Evolutionary conservation across 2,113 vertebrate genomes (phyloP).

Genomic region (Periophthalmus modestus): DNA sequence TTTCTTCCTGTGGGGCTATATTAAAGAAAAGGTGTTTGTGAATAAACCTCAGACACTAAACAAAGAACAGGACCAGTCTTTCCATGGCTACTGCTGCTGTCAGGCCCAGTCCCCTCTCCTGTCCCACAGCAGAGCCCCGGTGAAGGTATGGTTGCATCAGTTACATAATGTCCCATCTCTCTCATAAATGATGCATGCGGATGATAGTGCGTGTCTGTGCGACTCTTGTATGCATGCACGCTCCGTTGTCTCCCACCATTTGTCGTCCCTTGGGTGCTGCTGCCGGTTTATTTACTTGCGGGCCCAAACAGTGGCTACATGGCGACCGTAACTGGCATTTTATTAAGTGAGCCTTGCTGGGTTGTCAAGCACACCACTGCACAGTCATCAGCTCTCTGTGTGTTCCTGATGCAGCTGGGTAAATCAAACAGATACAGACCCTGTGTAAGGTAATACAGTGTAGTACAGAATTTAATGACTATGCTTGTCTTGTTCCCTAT

Average conservation of each 20-base stretch:
- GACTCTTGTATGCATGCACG: constrained; percentile 28
- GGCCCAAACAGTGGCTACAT: constrained; percentile 27
- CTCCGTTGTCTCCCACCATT: constrained; percentile 41
- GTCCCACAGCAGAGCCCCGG: not conserved
- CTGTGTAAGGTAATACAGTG: no score
- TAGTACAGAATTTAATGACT: not conserved
- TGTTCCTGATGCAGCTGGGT: constrained; percentile 26
- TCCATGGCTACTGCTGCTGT: constrained; percentile 13
- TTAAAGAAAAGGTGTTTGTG: no score
- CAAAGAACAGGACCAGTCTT: not conserved
- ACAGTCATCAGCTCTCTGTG: constrained; percentile 26
- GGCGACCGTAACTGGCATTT: constrained; percentile 37
- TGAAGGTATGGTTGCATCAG: not conserved
- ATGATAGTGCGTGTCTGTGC: constrained; percentile 2
- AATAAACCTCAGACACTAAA: no score
- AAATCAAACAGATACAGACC: constrained; percentile 11
- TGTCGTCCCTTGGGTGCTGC: constrained; percentile 30
- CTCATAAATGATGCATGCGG: not conserved
- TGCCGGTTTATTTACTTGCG: constrained; percentile 35
- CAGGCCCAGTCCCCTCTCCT: not conserved
- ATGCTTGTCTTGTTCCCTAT: not conserved
- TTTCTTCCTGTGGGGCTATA: no score
- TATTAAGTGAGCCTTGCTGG: constrained; percentile 31
- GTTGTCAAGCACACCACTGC: constrained; percentile 30
- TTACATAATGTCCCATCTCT: constrained; percentile 1